Evolutionary conservation across 2,797 vertebrate genomes (phyloP).

Genomic region (Rhyacichthys aspro): DNA sequence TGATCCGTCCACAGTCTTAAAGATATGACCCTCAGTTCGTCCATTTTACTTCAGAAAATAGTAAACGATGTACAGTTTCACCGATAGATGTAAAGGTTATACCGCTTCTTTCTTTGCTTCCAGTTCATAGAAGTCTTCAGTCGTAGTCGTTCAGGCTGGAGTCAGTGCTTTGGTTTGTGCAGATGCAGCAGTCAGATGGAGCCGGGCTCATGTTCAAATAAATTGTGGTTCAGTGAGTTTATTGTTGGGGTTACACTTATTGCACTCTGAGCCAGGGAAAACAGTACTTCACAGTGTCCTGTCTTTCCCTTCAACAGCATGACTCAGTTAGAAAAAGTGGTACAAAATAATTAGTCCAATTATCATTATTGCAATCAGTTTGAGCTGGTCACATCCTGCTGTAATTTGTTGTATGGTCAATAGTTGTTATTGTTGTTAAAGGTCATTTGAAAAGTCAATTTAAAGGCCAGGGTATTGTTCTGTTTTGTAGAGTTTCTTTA

Average conservation of each 20-base stretch:
- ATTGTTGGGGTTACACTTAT: not conserved
- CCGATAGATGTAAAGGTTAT: conserved; percentile 1
- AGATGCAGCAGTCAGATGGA: not conserved
- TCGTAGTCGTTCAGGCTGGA: not conserved
- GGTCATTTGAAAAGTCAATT: too few species aligned
- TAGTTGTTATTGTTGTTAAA: too few species aligned
- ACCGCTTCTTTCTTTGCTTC: too few species aligned
- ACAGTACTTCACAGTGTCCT: not conserved
- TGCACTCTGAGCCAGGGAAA: not conserved
- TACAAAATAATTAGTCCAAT: too few species aligned
- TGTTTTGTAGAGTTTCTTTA: too few species aligned
- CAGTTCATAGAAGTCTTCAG: too few species aligned
- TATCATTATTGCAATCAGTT: too few species aligned
- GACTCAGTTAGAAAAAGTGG: too few species aligned
- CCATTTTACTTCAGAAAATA: not conserved
- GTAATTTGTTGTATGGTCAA: too few species aligned
- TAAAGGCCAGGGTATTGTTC: too few species aligned
- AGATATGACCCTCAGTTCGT: not conserved
- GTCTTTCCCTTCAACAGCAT: not conserved
- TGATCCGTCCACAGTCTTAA: not conserved
- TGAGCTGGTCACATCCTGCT: too few species aligned
- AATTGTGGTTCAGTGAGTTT: not conserved
- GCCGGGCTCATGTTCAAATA: not conserved
- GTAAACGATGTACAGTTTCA: too few species aligned
- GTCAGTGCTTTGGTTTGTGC: not conserved